Percentiles rank a stretch among this genome's conserved stretches.
Conservation (phyloP, 2,113 vertebrate species). For the Tapirus terrestris region DNA sequence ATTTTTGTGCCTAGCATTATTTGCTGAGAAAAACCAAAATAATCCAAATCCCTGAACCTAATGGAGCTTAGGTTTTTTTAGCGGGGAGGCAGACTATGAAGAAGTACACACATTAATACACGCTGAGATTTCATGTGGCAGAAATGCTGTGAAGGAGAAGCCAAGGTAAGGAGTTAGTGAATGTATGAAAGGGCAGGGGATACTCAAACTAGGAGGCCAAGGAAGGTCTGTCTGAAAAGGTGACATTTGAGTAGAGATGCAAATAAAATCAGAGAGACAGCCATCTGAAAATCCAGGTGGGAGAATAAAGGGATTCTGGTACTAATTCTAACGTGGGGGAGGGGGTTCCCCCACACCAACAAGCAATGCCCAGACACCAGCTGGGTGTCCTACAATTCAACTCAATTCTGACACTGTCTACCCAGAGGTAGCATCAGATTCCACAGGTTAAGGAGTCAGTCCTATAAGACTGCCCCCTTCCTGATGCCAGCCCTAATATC, state of each 20-base stretch:
- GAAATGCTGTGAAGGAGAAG: neutral
- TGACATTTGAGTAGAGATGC: neutral
- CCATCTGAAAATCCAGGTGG: neutral
- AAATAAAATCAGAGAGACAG: neutral
- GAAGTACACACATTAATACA: neutral
- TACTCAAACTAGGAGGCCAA: neutral
- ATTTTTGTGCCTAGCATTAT: neutral
- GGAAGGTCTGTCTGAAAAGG: neutral
- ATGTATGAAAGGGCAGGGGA: neutral
- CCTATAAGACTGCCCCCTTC: neutral
- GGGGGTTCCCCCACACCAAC: neutral
- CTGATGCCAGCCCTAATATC: no score
- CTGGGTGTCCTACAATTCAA: neutral
- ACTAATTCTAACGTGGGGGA: neutral
- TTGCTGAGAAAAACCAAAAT: neutral
- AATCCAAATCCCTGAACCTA: neutral
- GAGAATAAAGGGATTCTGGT: neutral
- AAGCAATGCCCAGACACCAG: neutral
- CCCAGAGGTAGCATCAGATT: neutral
- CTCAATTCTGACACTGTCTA: neutral
- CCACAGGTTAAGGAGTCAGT: neutral
- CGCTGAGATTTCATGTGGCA: neutral
- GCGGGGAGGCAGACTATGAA: neutral
- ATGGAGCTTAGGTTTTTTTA: neutral
- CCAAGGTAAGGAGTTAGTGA: neutral